phyloP scores from a whole-genome alignment of 2,888 invertebrate genomes.

The Aspidapion aeneum region DNA sequence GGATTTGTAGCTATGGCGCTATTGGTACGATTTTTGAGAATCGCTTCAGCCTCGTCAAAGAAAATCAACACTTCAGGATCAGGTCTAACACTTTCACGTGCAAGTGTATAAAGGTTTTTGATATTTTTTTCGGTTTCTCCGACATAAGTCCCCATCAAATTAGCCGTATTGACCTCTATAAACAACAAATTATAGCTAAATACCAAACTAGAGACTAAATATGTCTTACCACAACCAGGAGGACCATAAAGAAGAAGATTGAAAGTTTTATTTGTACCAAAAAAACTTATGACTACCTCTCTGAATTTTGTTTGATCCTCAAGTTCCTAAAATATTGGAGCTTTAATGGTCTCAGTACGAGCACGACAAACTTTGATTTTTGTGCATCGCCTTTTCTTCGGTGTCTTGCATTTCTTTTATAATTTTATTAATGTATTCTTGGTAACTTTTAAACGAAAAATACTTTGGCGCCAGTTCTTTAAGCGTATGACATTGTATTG shows the following conservation, averaged over 20 bases:
- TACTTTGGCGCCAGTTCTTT: conserved; percentile 1
- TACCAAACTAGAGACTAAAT: neutral
- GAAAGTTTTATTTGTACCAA: conserved; percentile 1
- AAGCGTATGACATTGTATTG: neutral
- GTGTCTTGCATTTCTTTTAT: neutral
- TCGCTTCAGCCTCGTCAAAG: conserved; percentile 6
- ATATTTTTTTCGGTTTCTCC: conserved; percentile 8
- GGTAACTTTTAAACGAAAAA: neutral
- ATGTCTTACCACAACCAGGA: conserved; percentile 1
- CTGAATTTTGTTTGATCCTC: neutral
- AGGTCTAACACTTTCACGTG: neutral
- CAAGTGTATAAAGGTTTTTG: neutral
- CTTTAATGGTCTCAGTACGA: neutral
- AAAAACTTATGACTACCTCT: neutral
- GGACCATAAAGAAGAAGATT: conserved; percentile 2
- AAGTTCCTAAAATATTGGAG: neutral
- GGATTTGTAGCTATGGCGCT: neutral
- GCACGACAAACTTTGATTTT: neutral
- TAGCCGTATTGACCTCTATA: conserved; percentile 7
- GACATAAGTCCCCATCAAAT: neutral
- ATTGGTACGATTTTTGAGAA: neutral
- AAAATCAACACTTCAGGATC: no score
- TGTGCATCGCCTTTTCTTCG: neutral
- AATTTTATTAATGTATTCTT: neutral
- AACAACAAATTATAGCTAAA: conserved; percentile 3